Evolutionary conservation across 2,113 vertebrate species (phyloP).

Genomic region (Conger conger): DNA sequence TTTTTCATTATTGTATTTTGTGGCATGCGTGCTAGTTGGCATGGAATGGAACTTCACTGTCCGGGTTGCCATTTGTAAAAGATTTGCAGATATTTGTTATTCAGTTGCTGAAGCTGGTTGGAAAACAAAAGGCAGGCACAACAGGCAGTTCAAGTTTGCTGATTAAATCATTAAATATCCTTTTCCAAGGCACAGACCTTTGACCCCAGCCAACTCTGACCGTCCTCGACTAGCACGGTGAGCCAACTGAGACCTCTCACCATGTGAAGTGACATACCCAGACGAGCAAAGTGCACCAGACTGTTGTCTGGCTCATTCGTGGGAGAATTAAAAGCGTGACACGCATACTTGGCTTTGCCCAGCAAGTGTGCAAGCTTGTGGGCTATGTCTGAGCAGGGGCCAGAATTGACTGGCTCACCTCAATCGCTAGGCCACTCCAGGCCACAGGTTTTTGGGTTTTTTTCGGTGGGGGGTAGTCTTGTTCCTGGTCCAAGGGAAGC

Average conservation of each 20-base stretch:
- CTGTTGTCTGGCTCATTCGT: not conserved
- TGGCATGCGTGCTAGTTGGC: not conserved
- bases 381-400: not conserved
- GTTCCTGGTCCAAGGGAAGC: not conserved
- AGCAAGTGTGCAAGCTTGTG: not conserved
- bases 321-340: not conserved
- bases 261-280: not conserved
- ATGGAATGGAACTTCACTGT: not conserved
- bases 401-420: not conserved
- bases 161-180: not conserved
- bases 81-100: not conserved
- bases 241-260: not conserved
- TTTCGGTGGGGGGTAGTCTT: not conserved
- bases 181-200: not conserved
- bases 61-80: not conserved
- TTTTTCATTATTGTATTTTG: not conserved
- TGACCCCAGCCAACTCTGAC: not conserved
- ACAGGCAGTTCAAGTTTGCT: not conserved
- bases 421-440: not conserved
- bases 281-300: not conserved
- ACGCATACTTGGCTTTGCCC: not conserved
- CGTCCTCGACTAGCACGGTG: not conserved
- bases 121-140: not conserved
- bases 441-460: too few relatives aligned
- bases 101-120: not conserved